Base-by-base conservation (phyloP, 2,888 invertebrate species). In the Cecidostiba fungosa region DNA sequence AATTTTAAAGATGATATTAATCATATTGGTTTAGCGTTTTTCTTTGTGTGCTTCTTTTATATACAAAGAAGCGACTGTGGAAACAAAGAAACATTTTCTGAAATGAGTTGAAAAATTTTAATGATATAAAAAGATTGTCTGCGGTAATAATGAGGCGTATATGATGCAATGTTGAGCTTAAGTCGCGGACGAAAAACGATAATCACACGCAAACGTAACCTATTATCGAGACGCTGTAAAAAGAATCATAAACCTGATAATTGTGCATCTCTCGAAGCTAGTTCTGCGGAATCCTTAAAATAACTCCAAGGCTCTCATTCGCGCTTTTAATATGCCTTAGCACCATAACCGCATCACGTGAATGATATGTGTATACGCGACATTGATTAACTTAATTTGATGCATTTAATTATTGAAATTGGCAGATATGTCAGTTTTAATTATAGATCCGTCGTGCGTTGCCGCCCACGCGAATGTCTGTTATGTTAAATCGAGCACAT, bases 221-320 rank as follows among this genome's bases (percentile, higher is more conserved):
- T 0, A 2, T 66, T 14, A 26, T 66, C 66, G 66, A 66, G 0
- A 14, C 3, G 26, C 29, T 66, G 26, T 66, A 29, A n/a, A 66
- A 26, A 12, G 26, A 66, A 66, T 14, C 29, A 2, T n/a, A 59
- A n/a, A 59, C n/a, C n/a, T 66, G 66, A 29, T 66, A 66, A 66
- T 66, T 26, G 66, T 66, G 29, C 66, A 66, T 14, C 66, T 14
- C 66, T 66, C 29, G n/a, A 36, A 39, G n/a, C 23, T 70, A 70
- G 10, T n/a, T n/a, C 36, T 70, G 29, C 70, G 70, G 2, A 36
- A n/a, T 70, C 39, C 70, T 70, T 26, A 66, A 66, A 66, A 66
- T 73, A 76, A 50, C 74, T 47, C 54, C 50, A 76, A 76, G 74
- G 74, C 26, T 54, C 26, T 50, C 29, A 76, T 77, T 62, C 14